Percentiles rank a stretch among this genome's conserved stretches.
Conservation (phyloP, 2,888 invertebrate species). For the Orthosia cruda region DNA sequence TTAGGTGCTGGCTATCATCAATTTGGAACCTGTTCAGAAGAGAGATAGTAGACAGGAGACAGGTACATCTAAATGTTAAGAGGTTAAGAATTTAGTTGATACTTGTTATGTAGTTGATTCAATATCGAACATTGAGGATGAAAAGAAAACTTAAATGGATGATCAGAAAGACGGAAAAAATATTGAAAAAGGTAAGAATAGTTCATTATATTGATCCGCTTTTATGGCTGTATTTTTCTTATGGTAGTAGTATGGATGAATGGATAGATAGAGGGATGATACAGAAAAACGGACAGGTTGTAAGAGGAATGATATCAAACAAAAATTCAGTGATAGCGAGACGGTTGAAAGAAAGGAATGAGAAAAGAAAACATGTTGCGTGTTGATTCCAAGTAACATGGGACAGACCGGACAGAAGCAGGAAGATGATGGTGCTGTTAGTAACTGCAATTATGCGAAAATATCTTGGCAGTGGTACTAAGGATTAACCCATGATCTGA, state of each 20-base stretch:
- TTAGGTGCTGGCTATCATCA: conserved; percentile 62
- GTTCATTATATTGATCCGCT: background rate
- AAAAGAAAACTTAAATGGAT: background rate
- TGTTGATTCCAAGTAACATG: background rate
- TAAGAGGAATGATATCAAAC: background rate
- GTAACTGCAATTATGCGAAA: background rate
- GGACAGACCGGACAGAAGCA: background rate
- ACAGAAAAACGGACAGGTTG: background rate
- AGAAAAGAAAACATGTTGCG: background rate
- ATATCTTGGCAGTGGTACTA: background rate
- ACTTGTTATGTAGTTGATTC: background rate
- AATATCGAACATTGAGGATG: background rate
- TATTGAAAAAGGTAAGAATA: too few relatives aligned
- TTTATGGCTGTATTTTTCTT: background rate
- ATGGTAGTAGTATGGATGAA: background rate
- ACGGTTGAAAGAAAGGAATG: background rate
- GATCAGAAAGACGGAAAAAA: background rate
- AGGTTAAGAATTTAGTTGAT: conserved; percentile 27
- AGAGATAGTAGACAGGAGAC: conserved; percentile 24
- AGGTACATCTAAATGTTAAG: conserved; percentile 40
- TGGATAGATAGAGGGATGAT: background rate
- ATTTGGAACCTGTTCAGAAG: conserved; percentile 51
- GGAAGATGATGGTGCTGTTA: background rate
- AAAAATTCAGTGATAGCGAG: background rate
- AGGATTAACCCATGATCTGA: background rate